phyloP scores from a whole-genome alignment of 1,140 invertebrate genomes.

The Oncopodura yosiiana region DNA sequence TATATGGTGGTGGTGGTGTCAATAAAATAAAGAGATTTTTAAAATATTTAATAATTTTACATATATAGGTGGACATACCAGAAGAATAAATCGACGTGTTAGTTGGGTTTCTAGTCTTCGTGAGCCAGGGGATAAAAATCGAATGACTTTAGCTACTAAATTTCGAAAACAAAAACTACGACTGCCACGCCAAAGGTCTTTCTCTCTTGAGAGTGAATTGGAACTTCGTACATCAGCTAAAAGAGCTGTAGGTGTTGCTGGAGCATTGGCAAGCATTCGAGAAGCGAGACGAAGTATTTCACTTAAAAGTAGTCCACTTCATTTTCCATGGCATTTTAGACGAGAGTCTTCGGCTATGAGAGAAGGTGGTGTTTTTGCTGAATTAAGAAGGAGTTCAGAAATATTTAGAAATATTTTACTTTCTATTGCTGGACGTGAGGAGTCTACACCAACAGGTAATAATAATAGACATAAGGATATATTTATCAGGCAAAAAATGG shows the following conservation, averaged over 20 bases:
- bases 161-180: slow-evolving; percentile 37
- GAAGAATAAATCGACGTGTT: slow-evolving; percentile 36
- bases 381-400: slow-evolving; percentile 41
- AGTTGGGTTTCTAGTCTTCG: slow-evolving; percentile 37
- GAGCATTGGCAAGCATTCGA: slow-evolving; percentile 32
- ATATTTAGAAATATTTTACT: slow-evolving; percentile 42
- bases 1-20: background rate
- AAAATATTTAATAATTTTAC: background rate
- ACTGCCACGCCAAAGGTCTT: slow-evolving; percentile 40
- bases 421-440: slow-evolving; percentile 40
- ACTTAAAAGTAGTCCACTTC: slow-evolving; percentile 39
- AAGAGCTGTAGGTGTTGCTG: slow-evolving; percentile 33
- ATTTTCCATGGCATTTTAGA: slow-evolving; percentile 32
- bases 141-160: slow-evolving; percentile 35
- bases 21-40: background rate
- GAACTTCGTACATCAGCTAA: slow-evolving; percentile 34
- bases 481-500: no score
- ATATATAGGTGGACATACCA: slow-evolving; percentile 16
- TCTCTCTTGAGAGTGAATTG: slow-evolving; percentile 41
- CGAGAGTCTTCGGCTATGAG: slow-evolving; percentile 31
- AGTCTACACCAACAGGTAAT: slow-evolving; percentile 35
- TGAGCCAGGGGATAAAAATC: slow-evolving; percentile 34
- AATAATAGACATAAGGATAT: no score
- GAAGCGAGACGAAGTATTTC: slow-evolving; percentile 39
- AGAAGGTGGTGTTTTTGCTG: slow-evolving; percentile 38